A percentile compares a stretch with the other conserved stretches of the same genome.
phyloP scores from a whole-genome alignment of 1,140 invertebrate species.

The Eciton burchellii region DNA sequence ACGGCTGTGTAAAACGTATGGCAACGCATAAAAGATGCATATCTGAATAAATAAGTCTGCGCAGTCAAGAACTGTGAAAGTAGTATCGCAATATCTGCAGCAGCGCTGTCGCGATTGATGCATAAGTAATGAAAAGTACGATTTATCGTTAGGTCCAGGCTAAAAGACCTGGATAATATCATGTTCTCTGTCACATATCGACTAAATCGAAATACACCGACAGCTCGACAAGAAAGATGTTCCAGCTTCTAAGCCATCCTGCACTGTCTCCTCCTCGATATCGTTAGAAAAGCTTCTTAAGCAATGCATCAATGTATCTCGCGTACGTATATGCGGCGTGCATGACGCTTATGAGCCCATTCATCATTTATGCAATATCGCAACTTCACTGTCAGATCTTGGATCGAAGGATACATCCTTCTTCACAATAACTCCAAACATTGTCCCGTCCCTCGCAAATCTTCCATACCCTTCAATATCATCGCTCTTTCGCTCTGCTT shows the following conservation, averaged over 20 bases:
- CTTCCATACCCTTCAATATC: constrained; percentile 32
- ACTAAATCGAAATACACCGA: no score
- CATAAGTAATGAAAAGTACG: not conserved
- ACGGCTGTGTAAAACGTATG: not conserved
- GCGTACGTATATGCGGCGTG: not conserved
- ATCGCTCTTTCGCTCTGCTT: not conserved
- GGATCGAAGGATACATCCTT: constrained; percentile 41
- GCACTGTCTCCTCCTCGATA: not conserved
- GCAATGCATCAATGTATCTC: not conserved
- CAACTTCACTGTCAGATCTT: constrained; percentile 4
- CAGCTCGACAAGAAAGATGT: not conserved
- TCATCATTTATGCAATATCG: constrained; percentile 53
- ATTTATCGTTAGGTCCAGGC: not conserved
- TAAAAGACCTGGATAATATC: no score
- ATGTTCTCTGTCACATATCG: no score
- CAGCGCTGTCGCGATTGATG: not conserved
- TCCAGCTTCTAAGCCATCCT: not conserved
- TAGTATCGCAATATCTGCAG: no score
- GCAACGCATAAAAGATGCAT: not conserved
- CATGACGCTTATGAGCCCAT: not conserved
- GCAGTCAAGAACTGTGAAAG: no score
- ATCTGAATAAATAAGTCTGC: not conserved
- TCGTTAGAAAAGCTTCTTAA: not conserved
- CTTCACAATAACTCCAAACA: constrained; percentile 47
- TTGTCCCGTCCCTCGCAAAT: constrained; percentile 53